Conservation (phyloP, 2,888 invertebrate species). For the Dryococelus australis region DNA sequence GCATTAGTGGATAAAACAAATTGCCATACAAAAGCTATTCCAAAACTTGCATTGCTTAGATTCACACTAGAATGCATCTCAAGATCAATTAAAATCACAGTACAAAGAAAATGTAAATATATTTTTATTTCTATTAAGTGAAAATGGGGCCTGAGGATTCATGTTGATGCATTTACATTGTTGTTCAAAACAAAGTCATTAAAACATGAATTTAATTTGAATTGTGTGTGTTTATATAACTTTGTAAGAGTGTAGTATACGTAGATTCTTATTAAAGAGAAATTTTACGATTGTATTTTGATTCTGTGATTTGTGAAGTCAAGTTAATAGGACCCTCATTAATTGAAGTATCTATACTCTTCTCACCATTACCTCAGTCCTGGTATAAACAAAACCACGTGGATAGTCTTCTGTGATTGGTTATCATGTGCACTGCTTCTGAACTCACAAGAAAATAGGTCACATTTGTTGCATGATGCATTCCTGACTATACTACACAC, state of each 20-base stretch:
- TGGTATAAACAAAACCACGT: too few species aligned
- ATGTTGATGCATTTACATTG: neutral
- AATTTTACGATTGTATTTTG: neutral
- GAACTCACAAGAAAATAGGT: too few species aligned
- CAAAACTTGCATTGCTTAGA: neutral
- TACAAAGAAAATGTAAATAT: conserved; percentile 1
- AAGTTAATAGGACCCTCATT: too few species aligned
- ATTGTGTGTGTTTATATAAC: neutral
- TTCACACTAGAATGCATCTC: neutral
- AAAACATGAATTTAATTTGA: neutral
- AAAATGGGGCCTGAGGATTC: neutral
- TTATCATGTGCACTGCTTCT: too few species aligned
- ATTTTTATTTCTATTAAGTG: neutral
- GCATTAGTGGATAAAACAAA: neutral
- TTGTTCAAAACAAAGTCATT: neutral
- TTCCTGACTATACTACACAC: too few species aligned
- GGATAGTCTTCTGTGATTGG: too few species aligned
- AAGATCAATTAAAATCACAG: neutral
- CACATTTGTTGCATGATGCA: too few species aligned
- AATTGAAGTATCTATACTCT: too few species aligned
- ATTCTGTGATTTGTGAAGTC: too few species aligned
- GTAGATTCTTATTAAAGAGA: neutral
- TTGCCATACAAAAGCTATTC: neutral
- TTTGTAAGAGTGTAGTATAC: neutral
- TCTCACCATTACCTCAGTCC: too few species aligned